Evolutionary conservation across 2,888 invertebrate genomes (phyloP).

Genomic region (Luperina nickerlii): DNA sequence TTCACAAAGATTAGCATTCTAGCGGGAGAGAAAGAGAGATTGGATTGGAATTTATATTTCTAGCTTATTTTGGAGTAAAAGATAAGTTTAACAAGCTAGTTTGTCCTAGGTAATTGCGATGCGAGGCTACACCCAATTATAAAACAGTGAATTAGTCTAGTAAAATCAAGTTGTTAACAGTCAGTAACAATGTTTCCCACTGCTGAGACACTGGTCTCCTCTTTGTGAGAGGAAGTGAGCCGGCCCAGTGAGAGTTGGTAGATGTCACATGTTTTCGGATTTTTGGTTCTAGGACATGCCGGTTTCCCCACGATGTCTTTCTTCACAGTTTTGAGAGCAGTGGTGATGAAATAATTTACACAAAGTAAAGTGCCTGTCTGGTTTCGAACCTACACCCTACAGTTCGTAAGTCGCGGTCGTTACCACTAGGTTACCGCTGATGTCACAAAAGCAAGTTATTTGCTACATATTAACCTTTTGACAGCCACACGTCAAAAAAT

Average conservation of each 20-base stretch:
- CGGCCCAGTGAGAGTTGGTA: not conserved
- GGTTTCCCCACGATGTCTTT: not conserved
- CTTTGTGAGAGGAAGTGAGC: not conserved
- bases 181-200: not conserved
- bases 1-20: slow-evolving; percentile 4
- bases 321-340: not conserved
- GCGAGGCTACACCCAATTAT: not conserved
- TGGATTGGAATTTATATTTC: not conserved
- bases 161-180: not conserved
- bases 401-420: not conserved
- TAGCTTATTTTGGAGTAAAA: not conserved
- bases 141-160: too few species aligned
- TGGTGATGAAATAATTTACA: not conserved
- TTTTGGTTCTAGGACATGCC: not conserved
- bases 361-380: not conserved
- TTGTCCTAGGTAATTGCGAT: not conserved
- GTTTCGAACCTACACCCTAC: not conserved
- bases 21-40: not conserved
- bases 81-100: not conserved
- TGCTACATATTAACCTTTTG: not conserved
- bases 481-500: too few species aligned
- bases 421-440: too few species aligned
- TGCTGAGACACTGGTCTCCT: not conserved
- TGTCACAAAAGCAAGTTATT: not conserved
- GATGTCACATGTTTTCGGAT: not conserved